Percentiles rank a stretch among this genome's conserved stretches.
These are phyloP conservation scores for Trogon surrucura DNA, from an alignment of 2,113 vertebrate genomes.

Conservation along the genomic window DNA sequence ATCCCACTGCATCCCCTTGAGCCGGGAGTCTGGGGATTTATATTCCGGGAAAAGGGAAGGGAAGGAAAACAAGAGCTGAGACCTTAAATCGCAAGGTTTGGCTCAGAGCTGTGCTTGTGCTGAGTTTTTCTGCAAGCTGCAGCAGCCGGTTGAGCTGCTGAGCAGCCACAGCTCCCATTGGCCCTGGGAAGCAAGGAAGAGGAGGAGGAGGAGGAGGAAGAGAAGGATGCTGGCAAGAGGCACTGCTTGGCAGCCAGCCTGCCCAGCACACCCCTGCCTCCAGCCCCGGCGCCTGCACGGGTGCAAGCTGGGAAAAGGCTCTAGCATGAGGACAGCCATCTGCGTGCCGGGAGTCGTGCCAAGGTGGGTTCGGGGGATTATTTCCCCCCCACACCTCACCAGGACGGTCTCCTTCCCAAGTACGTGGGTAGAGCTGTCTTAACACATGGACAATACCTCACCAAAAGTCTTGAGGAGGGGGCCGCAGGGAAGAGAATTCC, in stretches of 20 bases:
- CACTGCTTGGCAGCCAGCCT: neutral
- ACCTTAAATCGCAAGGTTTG: neutral
- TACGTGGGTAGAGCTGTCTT: neutral
- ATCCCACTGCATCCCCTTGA: rapidly evolving
- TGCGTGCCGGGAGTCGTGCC: neutral
- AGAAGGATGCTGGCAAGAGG: constrained; percentile 35
- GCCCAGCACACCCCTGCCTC: constrained; percentile 33
- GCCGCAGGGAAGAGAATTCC: neutral
- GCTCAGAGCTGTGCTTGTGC: neutral
- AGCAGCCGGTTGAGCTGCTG: neutral
- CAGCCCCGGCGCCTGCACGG: neutral
- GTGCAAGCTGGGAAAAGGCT: constrained; percentile 37
- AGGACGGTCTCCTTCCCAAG: constrained; percentile 25
- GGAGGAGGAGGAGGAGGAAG: neutral
- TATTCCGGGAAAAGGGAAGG: neutral
- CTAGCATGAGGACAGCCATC: constrained; percentile 28
- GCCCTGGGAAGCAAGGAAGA: neutral
- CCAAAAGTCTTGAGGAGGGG: neutral
- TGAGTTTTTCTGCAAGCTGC: neutral
- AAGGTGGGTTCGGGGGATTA: neutral
- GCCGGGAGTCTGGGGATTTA: neutral
- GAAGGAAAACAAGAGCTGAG: neutral
- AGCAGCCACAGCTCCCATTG: rapidly evolving
- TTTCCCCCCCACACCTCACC: neutral
- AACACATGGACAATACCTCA: neutral